A percentile compares a stretch with the other conserved stretches of the same genome.
Conservation (phyloP, 30 jellyfish, hydroid and myxozoan genomes). For the Aurelia aurita complex sp. Pacific region DNA sequence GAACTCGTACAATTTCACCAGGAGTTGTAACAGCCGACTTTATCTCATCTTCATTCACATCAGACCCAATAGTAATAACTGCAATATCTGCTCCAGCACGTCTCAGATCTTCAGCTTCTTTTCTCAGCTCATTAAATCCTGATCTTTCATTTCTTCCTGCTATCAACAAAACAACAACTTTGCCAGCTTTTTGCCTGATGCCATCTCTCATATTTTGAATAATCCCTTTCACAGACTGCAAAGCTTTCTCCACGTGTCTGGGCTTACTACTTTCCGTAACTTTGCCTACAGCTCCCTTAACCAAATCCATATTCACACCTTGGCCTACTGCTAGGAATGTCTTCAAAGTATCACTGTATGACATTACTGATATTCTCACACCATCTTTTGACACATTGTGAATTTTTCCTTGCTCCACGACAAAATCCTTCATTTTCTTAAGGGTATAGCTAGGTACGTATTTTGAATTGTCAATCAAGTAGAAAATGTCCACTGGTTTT, state of each 20-base stretch:
- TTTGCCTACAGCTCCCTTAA: not conserved
- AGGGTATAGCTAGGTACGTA: conserved; percentile 1
- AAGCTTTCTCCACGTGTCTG: conserved; percentile 9
- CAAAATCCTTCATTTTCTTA: conserved; percentile 11
- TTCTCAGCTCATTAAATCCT: conserved; percentile 23
- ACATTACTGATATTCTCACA: conserved; percentile 2
- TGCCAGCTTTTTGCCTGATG: conserved; percentile 30
- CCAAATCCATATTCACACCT: not conserved
- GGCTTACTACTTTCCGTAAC: not conserved
- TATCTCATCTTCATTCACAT: conserved; percentile 1
- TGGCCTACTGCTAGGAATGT: conserved; percentile 9
- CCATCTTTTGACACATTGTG: conserved; percentile 20
- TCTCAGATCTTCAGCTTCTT: conserved; percentile 30
- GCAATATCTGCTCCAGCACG: conserved; percentile 1
- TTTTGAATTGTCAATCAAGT: conserved; percentile 25
- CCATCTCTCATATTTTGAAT: conserved; percentile 13
- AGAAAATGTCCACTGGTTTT: conserved; percentile 25
- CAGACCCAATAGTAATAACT: conserved; percentile 17
- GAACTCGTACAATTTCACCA: not conserved
- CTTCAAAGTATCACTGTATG: conserved; percentile 2
- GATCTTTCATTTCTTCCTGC: conserved; percentile 44
- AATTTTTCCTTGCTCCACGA: not conserved
- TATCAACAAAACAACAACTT: conserved; percentile 41
- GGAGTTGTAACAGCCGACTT: not conserved
- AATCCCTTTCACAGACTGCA: not conserved